These are phyloP conservation scores for Lipotes vexillifer DNA, from an alignment of 2,113 vertebrate species.

Conservation along the genomic window DNA sequence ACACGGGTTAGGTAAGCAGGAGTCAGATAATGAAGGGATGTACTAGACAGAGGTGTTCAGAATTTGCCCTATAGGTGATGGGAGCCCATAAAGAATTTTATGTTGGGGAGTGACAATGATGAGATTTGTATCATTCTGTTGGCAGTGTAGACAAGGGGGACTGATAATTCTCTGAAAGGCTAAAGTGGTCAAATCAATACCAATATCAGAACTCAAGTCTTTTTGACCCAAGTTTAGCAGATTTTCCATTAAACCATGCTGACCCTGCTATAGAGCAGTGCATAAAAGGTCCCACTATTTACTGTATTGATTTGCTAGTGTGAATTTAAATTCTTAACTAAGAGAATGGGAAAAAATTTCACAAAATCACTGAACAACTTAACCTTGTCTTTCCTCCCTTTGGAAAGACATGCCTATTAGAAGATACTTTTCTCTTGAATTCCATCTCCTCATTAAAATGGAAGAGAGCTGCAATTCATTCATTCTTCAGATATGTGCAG, in stretches of 20 bases:
- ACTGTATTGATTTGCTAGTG: neutral
- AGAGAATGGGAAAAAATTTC: neutral
- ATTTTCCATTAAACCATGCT: neutral
- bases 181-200: neutral
- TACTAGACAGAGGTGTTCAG: neutral
- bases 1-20: neutral
- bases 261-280: neutral
- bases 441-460: neutral
- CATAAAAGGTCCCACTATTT: neutral
- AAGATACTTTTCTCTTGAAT: conserved; percentile 4
- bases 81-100: neutral
- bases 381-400: neutral
- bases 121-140: neutral
- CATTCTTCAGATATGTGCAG: neutral
- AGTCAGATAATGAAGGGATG: neutral
- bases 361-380: neutral
- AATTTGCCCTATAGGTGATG: neutral
- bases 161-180: neutral
- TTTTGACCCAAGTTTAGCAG: neutral
- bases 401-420: neutral
- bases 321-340: conserved; percentile 15
- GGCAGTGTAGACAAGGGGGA: neutral
- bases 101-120: neutral
- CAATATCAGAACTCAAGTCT: neutral
- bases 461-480: conserved; percentile 15